Evolutionary conservation across 2,797 vertebrate genomes (phyloP).

Genomic region (Hypotaenidia philippensis): DNA sequence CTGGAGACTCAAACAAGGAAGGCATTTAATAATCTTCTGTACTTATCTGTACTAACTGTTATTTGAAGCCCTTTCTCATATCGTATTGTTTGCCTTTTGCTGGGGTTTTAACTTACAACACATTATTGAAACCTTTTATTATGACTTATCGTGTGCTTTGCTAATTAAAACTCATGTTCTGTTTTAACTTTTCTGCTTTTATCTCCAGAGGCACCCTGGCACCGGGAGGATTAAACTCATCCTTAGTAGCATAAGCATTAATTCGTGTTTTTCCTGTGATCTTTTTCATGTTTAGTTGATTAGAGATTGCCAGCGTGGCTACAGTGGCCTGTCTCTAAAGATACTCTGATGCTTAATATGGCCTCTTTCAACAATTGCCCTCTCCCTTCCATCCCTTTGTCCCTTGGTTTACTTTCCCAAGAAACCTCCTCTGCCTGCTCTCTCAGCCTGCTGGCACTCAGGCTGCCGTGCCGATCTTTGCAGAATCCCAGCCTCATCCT

Average conservation of each 20-base stretch:
- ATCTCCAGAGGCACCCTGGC: background rate
- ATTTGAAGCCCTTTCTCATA: background rate
- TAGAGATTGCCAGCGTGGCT: background rate
- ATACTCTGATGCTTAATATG: background rate
- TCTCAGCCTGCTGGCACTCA: background rate
- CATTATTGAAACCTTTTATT: background rate
- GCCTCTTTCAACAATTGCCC: background rate
- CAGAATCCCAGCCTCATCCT: background rate
- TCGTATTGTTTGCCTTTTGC: background rate
- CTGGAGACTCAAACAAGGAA: background rate
- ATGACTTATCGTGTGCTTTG: background rate
- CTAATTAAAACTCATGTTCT: conserved; percentile 5
- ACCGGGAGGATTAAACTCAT: background rate
- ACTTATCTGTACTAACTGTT: background rate
- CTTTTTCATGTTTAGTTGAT: background rate
- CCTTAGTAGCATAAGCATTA: background rate
- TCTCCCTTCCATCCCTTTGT: background rate
- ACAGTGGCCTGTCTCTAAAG: background rate
- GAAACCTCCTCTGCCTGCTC: background rate
- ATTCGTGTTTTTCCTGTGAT: background rate
- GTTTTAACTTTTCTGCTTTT: background rate
- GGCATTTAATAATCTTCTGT: background rate
- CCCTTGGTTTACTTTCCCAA: background rate
- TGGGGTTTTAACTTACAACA: background rate
- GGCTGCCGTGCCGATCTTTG: background rate